A percentile compares a stretch with the other conserved stretches of the same genome.
Conservation (phyloP, 2,797 vertebrate species). For the Mus minutoides region DNA sequence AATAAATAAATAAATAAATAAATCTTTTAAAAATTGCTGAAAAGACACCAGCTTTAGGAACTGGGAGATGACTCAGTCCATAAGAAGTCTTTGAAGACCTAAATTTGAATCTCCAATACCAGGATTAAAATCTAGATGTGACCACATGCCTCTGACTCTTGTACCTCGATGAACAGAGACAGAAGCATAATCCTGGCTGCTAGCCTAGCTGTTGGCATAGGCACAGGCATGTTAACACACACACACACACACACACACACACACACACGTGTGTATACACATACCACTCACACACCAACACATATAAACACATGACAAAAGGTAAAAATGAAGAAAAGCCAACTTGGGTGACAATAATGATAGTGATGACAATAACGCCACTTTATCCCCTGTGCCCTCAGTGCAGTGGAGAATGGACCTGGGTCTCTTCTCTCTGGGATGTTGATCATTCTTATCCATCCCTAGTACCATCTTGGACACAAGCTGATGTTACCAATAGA, state of each 20-base stretch:
- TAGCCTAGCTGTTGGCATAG: background rate
- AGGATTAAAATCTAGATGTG: background rate
- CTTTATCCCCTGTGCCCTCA: background rate
- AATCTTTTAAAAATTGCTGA: background rate
- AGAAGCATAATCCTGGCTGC: background rate
- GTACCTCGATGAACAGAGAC: background rate
- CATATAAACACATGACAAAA: background rate
- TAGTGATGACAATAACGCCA: background rate
- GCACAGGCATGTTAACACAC: background rate
- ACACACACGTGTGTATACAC: background rate
- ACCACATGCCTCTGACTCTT: background rate
- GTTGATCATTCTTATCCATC: background rate
- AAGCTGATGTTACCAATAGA: background rate
- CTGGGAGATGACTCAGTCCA: background rate
- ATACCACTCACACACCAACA: background rate
- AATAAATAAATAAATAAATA: no score
- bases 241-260: background rate
- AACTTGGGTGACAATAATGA: background rate
- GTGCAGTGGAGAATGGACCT: background rate
- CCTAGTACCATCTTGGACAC: background rate
- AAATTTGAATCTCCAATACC: background rate
- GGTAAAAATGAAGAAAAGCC: background rate
- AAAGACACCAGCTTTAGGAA: background rate
- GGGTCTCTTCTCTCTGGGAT: background rate
- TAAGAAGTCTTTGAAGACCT: background rate